Evolutionary conservation across 1,140 invertebrate species (phyloP).

Genomic region (Yoshiicerus persimilis): DNA sequence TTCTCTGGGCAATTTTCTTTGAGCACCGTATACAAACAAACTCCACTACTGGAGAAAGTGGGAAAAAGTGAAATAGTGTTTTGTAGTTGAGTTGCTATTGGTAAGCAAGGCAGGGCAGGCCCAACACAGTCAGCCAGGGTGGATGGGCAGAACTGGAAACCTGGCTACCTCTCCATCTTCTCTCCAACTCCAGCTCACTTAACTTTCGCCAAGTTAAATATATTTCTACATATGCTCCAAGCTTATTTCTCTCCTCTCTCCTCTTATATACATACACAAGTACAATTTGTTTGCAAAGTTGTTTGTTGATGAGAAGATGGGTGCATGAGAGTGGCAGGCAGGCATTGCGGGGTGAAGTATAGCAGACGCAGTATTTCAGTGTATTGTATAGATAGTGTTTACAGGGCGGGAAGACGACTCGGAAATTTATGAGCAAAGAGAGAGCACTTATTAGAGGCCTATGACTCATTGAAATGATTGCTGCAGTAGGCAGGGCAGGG

Average conservation of each 20-base stretch:
- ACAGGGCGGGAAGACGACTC: background rate
- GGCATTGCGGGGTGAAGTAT: background rate
- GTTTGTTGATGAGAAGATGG: background rate
- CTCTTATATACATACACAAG: background rate
- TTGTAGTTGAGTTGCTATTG: background rate
- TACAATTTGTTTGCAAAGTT: conserved; percentile 2
- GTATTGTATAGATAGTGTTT: too few species aligned
- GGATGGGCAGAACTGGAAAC: too few species aligned
- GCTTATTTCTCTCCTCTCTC: background rate
- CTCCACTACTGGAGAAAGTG: background rate
- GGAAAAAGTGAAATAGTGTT: background rate
- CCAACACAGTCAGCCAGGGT: too few species aligned
- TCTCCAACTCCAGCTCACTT: background rate
- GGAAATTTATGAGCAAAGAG: background rate
- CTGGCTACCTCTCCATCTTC: background rate
- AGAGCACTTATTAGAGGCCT: conserved; percentile 27
- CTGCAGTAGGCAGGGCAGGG: conserved; percentile 21
- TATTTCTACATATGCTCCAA: background rate
- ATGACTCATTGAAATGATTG: conserved; percentile 30
- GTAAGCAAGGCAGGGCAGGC: background rate
- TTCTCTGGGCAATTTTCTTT: background rate
- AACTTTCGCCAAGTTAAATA: background rate
- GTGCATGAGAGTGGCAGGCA: background rate
- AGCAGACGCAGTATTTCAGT: background rate
- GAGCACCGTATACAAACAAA: background rate